Evolutionary conservation across 1,140 invertebrate genomes (phyloP).

Genomic region (Macrobrachium nipponense): DNA sequence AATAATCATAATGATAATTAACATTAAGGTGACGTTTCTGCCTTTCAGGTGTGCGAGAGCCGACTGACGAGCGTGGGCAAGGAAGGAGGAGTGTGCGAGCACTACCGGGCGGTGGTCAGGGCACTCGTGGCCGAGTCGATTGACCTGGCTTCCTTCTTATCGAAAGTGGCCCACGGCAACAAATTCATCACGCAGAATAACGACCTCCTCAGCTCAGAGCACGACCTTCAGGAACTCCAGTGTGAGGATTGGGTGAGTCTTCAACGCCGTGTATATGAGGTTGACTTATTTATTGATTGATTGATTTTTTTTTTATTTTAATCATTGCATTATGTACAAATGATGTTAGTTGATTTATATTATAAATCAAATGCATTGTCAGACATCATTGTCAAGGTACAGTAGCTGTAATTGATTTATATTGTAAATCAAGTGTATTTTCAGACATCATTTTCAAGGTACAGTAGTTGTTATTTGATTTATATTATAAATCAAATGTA

Average conservation of each 20-base stretch:
- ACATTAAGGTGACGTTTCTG: not conserved
- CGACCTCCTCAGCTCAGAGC: constrained; percentile 54
- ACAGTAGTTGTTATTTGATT: too few species aligned
- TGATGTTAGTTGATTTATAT: too few species aligned
- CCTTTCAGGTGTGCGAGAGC: constrained; percentile 46
- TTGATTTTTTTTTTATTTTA: too few species aligned
- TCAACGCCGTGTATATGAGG: not conserved
- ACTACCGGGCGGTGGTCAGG: constrained; percentile 91
- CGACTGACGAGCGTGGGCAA: constrained; percentile 40
- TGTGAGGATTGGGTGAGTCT: constrained; percentile 50
- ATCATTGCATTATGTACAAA: too few species aligned
- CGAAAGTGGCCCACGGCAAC: constrained; percentile 74
- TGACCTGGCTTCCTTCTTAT: constrained; percentile 89
- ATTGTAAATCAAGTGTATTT: too few species aligned
- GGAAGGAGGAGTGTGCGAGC: constrained; percentile 67
- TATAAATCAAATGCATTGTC: too few species aligned
- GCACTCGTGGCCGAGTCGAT: constrained; percentile 90
- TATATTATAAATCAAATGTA: too few species aligned
- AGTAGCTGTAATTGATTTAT: too few species aligned
- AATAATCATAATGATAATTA: not conserved
- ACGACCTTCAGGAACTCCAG: constrained; percentile 48
- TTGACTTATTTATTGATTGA: too few species aligned
- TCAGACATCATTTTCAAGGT: too few species aligned
- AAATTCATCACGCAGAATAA: constrained; percentile 29
- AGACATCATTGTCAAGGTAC: too few species aligned